phyloP scores from a whole-genome alignment of 2,888 invertebrate species.

The Tiliacea citrago region DNA sequence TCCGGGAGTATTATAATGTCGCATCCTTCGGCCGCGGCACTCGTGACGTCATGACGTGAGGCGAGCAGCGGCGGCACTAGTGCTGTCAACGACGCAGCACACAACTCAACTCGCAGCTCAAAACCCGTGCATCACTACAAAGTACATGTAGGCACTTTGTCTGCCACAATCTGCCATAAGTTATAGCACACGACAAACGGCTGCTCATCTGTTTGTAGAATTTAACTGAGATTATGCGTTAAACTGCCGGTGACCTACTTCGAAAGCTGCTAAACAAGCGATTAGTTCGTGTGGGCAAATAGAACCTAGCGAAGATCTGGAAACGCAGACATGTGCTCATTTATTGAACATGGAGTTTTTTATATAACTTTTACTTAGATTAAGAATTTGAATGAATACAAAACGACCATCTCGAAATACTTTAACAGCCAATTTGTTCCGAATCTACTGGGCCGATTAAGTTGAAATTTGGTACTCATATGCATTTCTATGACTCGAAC shows the following conservation, averaged over 20 bases:
- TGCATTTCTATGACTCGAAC: no score
- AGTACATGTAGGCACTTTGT: neutral
- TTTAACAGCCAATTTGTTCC: no score
- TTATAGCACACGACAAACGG: conserved; percentile 23
- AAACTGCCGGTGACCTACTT: conserved; percentile 13
- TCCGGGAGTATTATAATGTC: conserved; percentile 11
- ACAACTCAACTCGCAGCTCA: conserved; percentile 15
- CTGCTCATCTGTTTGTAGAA: conserved; percentile 17
- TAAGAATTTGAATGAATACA: conserved; percentile 12
- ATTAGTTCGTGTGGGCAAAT: neutral
- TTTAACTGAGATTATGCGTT: conserved; percentile 14
- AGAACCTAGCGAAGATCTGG: neutral
- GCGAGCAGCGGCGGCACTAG: neutral
- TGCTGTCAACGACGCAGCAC: neutral
- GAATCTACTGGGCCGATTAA: no score
- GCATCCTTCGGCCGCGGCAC: neutral
- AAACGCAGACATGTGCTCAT: neutral
- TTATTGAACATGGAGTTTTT: neutral
- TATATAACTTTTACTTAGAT: neutral
- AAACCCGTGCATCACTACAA: conserved; percentile 1
- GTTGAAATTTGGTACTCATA: no score
- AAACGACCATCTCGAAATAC: neutral
- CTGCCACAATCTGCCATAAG: neutral
- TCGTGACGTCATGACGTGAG: neutral
- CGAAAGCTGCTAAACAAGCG: neutral